Evolutionary conservation across 1,140 invertebrate genomes (phyloP).

Genomic region (Zaprionus camerounensis): DNA sequence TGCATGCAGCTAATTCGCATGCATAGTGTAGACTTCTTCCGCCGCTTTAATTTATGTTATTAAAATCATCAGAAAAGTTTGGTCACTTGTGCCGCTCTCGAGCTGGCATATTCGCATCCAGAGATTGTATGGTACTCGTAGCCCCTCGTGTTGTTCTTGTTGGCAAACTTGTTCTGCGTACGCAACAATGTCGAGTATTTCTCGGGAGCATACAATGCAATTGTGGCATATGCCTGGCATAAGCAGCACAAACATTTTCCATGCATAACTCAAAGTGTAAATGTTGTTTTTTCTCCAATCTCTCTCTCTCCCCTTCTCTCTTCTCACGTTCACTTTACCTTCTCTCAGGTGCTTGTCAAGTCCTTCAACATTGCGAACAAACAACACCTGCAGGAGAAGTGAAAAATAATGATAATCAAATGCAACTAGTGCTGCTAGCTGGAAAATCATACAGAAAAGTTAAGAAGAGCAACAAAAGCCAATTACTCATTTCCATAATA

Average conservation of each 20-base stretch:
- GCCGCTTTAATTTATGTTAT: slow-evolving; percentile 16
- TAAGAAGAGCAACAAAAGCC: slow-evolving; percentile 4
- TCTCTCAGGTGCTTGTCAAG: slow-evolving; percentile 14
- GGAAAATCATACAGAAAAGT: slow-evolving; percentile 20
- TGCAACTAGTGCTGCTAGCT: not conserved
- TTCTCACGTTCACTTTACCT: not conserved
- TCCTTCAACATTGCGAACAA: slow-evolving; percentile 27
- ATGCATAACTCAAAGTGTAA: slow-evolving; percentile 18
- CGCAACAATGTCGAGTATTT: slow-evolving; percentile 16
- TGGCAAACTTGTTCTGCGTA: slow-evolving; percentile 8
- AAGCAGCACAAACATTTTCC: slow-evolving; percentile 33
- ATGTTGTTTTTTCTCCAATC: not conserved
- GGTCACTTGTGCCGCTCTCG: slow-evolving; percentile 12
- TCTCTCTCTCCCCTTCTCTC: not conserved
- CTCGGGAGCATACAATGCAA: slow-evolving; percentile 21
- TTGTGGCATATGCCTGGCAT: slow-evolving; percentile 29
- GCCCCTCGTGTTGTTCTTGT: slow-evolving; percentile 1
- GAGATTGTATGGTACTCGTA: not conserved
- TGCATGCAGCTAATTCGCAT: not conserved
- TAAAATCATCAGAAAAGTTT: slow-evolving; percentile 29
- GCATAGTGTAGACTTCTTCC: not conserved
- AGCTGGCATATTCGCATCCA: not conserved
- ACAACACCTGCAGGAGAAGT: slow-evolving; percentile 27
- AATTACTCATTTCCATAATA: slow-evolving; percentile 27
- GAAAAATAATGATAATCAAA: slow-evolving; percentile 16